phyloP scores from a whole-genome alignment of 1,140 invertebrate genomes.

The Zaprionus kolodkinae region DNA sequence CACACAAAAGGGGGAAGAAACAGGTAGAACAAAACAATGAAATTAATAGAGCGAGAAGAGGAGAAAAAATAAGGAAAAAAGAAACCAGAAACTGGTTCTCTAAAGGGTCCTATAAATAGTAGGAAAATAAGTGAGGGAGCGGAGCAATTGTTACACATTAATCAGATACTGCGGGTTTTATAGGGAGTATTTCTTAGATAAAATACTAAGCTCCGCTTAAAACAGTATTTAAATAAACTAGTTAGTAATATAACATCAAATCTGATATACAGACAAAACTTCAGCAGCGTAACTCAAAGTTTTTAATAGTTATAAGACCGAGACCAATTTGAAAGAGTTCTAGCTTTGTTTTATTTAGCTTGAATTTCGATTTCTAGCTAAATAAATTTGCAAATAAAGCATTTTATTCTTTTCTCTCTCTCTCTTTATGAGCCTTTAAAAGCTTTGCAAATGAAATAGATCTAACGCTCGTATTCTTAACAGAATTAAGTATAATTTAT shows the following conservation, averaged over 20 bases:
- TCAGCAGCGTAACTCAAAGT: not conserved
- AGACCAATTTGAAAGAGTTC: not conserved
- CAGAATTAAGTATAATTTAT: conserved; percentile 1
- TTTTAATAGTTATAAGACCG: not conserved
- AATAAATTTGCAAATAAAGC: not conserved
- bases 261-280: not conserved
- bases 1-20: conserved; percentile 15
- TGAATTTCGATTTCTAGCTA: not conserved
- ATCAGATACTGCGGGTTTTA: not conserved
- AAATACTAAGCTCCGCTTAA: too few relatives aligned
- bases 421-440: not conserved
- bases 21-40: not conserved
- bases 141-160: not conserved
- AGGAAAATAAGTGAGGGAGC: not conserved
- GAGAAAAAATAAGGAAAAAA: not conserved
- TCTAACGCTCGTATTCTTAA: not conserved
- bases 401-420: not conserved
- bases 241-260: not conserved
- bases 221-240: too few relatives aligned
- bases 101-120: conserved; percentile 6
- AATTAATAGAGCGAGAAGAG: conserved; percentile 37
- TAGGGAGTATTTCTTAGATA: not conserved
- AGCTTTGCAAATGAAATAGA: not conserved
- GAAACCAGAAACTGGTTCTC: conserved; percentile 19
- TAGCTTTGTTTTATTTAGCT: not conserved